Conservation (phyloP, 2,888 invertebrate genomes). For the Microplitis deprimator region DNA sequence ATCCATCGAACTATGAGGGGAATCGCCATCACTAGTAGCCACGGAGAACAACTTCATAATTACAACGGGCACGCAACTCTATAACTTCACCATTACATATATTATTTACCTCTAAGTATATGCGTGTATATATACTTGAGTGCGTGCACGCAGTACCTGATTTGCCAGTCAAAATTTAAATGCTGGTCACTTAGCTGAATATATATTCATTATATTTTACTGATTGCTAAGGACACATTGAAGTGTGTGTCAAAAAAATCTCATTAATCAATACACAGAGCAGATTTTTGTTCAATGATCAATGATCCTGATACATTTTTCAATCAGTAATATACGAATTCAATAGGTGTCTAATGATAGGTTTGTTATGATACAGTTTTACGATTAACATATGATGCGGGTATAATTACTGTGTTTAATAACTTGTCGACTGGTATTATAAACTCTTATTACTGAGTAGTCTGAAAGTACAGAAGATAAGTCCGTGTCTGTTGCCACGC, state of each 20-base stretch:
- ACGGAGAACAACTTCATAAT: constrained; percentile 66
- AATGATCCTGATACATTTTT: neutral
- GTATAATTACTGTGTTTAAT: constrained; percentile 9
- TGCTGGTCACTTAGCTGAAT: constrained; percentile 14
- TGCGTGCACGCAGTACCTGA: constrained; percentile 27
- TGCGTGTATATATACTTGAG: constrained; percentile 3
- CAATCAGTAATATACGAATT: neutral
- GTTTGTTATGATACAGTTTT: neutral
- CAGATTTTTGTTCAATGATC: neutral
- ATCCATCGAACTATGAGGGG: constrained; percentile 43
- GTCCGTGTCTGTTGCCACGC: neutral
- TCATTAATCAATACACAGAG: neutral
- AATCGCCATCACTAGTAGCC: constrained; percentile 65
- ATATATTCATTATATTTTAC: constrained; percentile 7
- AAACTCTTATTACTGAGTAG: neutral
- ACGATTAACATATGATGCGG: neutral
- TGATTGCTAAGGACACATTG: neutral
- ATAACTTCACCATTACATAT: constrained; percentile 34
- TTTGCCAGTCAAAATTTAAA: constrained; percentile 11
- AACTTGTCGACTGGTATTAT: constrained; percentile 9
- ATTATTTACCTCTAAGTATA: constrained; percentile 8
- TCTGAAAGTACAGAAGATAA: neutral
- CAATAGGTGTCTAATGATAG: neutral
- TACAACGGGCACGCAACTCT: constrained; percentile 68
- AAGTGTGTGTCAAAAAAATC: neutral